Conservation (phyloP, 2,888 invertebrate genomes). For the Drosophila nigritarsus region DNA sequence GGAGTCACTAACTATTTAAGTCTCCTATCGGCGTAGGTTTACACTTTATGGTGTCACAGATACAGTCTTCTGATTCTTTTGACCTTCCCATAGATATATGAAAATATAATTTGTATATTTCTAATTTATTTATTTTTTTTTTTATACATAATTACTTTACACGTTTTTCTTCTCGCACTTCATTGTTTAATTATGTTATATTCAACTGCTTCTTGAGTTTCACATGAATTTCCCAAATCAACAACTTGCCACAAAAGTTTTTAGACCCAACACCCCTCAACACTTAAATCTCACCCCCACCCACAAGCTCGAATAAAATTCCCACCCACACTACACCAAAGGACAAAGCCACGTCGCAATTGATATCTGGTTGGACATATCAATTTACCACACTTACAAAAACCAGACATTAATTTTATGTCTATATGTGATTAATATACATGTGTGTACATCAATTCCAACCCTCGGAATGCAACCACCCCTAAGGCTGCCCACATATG, state of each 20-base stretch:
- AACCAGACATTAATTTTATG: slow-evolving; percentile 72
- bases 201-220: background rate
- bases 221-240: slow-evolving; percentile 9
- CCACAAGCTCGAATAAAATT: slow-evolving; percentile 30
- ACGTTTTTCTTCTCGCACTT: background rate
- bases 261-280: background rate
- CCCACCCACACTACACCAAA: slow-evolving; percentile 60
- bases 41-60: background rate
- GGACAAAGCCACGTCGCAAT: slow-evolving; percentile 38
- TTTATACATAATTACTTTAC: background rate
- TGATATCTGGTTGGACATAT: slow-evolving; percentile 67
- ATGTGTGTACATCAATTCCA: slow-evolving; percentile 16
- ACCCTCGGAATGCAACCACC: slow-evolving; percentile 24
- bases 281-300: background rate
- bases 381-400: slow-evolving; percentile 70
- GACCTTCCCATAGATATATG: background rate
- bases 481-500: slow-evolving; percentile 19
- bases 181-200: background rate
- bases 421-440: slow-evolving; percentile 70
- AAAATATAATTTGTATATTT: too few relatives aligned
- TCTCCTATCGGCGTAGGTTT: background rate
- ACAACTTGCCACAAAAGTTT: slow-evolving; percentile 26
- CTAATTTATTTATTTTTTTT: background rate
- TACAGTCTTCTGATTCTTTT: background rate
- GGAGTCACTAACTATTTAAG: background rate